A percentile compares a stretch with the other conserved stretches of the same genome.
These are phyloP conservation scores for Bombus cullumanus DNA, from an alignment of 1,140 invertebrate genomes.

Conservation along the genomic window DNA sequence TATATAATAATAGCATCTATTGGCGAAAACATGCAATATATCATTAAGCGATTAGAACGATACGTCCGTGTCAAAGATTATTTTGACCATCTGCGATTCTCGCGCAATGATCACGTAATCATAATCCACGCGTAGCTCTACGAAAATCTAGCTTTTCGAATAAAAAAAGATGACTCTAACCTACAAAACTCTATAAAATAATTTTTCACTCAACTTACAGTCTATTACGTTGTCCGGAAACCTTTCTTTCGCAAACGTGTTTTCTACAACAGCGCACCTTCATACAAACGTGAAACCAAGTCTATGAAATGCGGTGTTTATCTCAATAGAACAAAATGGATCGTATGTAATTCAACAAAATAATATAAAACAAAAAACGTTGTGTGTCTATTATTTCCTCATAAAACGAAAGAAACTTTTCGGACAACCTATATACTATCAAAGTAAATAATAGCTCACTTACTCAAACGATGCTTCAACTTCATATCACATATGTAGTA, in stretches of 20 bases:
- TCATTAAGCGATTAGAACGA: neutral
- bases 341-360: too few relatives aligned
- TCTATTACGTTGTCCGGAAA: too few relatives aligned
- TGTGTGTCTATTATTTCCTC: too few relatives aligned
- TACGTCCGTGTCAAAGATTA: neutral
- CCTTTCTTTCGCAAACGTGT: too few relatives aligned
- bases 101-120: neutral
- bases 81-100: slow-evolving; percentile 2
- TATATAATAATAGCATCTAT: neutral
- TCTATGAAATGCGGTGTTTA: too few relatives aligned
- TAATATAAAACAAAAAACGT: too few relatives aligned
- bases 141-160: neutral
- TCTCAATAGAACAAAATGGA: too few relatives aligned
- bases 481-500: neutral
- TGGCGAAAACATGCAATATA: neutral
- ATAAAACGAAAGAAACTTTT: too few relatives aligned
- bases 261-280: too few relatives aligned
- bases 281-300: too few relatives aligned
- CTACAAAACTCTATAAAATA: too few relatives aligned
- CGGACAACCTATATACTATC: too few relatives aligned
- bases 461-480: neutral
- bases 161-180: neutral
- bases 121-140: neutral
- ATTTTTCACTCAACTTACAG: neutral
- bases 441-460: neutral